Percentiles rank a stretch among this genome's conserved stretches.
These are phyloP conservation scores for Suricata suricatta DNA, from an alignment of 2,113 vertebrate species.

Conservation along the genomic window DNA sequence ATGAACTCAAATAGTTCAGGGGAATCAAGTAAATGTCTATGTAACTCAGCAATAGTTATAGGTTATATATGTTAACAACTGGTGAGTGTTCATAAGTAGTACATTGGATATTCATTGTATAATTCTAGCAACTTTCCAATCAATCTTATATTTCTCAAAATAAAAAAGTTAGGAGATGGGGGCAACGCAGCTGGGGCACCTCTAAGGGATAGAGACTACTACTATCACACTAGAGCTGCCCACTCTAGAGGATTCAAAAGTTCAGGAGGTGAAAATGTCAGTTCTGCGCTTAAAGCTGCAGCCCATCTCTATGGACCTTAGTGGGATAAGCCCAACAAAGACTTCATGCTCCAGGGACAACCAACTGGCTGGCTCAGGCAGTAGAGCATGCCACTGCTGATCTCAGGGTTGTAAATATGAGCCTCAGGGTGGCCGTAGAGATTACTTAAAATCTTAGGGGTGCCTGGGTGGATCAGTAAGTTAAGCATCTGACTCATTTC, in stretches of 20 bases:
- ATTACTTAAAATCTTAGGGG: not conserved
- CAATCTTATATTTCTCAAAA: not conserved
- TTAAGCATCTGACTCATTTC: no score
- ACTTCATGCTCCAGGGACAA: conserved; percentile 90
- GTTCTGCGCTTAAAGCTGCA: conserved; percentile 95
- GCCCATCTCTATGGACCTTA: conserved; percentile 95
- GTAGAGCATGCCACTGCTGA: not conserved
- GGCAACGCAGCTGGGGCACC: not conserved
- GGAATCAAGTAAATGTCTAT: not conserved
- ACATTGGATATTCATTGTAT: not conserved
- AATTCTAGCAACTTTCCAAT: not conserved
- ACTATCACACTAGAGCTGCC: not conserved
- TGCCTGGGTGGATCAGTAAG: no score
- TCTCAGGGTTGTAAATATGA: not conserved
- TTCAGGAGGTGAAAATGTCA: conserved; percentile 79
- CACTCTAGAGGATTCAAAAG: not conserved
- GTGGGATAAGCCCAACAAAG: conserved; percentile 96
- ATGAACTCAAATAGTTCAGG: not conserved
- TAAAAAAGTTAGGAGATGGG: not conserved
- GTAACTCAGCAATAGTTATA: not conserved
- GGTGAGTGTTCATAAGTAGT: not conserved
- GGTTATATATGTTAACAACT: not conserved
- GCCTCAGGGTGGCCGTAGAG: not conserved
- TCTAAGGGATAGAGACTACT: not conserved
- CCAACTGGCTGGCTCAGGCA: not conserved